These are phyloP conservation scores for Trichechus manatus DNA, from an alignment of 2,113 vertebrate species.

Conservation along the genomic window DNA sequence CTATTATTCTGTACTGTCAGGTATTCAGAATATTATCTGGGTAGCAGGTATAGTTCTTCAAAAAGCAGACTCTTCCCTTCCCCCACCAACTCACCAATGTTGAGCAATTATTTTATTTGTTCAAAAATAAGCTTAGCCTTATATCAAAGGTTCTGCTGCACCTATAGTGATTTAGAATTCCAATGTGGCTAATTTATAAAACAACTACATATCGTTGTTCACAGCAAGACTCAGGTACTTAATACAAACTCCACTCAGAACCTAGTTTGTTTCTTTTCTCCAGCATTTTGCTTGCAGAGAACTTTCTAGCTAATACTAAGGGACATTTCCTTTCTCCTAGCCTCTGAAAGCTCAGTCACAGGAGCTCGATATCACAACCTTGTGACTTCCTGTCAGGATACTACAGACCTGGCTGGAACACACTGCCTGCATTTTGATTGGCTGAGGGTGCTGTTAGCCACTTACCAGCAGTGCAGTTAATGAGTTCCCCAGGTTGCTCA, in stretches of 20 bases:
- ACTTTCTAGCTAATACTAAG: constrained; percentile 35
- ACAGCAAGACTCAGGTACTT: constrained; percentile 66
- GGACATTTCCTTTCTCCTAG: neutral
- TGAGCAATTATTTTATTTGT: constrained; percentile 72
- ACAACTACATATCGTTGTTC: constrained; percentile 63
- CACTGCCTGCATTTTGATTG: neutral
- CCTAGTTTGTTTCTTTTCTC: constrained; percentile 31
- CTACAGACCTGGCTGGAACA: neutral
- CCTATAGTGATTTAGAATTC: constrained; percentile 81
- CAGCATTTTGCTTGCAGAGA: constrained; percentile 51
- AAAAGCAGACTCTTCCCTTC: neutral
- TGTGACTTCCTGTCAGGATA: neutral
- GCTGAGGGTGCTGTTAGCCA: neutral
- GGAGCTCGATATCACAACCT: neutral
- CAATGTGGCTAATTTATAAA: constrained; percentile 83
- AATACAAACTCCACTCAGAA: constrained; percentile 70
- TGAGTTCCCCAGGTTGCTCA: neutral
- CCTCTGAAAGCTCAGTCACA: neutral
- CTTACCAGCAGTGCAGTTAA: neutral
- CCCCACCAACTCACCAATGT: constrained; percentile 13
- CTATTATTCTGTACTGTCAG: constrained; percentile 84
- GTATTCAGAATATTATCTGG: constrained; percentile 74
- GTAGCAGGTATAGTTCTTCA: constrained; percentile 74
- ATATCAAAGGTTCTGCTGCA: constrained; percentile 77
- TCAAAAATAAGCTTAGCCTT: constrained; percentile 78